Evolutionary conservation across 2,888 invertebrate genomes (phyloP).

Genomic region (Drosophila suboccidentalis): DNA sequence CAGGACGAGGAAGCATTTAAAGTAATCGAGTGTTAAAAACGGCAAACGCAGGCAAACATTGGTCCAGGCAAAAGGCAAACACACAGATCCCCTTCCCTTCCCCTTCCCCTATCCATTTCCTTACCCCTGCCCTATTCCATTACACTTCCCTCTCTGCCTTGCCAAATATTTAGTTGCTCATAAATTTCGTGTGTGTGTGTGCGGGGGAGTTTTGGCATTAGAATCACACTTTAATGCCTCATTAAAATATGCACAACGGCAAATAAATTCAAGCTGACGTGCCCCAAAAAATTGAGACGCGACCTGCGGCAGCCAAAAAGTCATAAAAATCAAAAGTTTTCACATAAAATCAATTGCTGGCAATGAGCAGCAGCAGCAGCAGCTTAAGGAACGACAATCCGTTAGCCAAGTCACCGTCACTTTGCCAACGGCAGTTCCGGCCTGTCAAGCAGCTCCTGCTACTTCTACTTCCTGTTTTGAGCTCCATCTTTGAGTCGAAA

Average conservation of each 20-base stretch:
- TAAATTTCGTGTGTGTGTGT: conserved; percentile 63
- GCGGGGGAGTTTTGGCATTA: conserved; percentile 19
- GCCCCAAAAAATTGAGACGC: conserved; percentile 50
- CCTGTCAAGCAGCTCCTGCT: conserved; percentile 12
- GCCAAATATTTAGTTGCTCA: conserved; percentile 77
- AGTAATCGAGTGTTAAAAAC: conserved; percentile 78
- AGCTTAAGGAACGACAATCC: conserved; percentile 30
- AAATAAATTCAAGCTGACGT: conserved; percentile 80
- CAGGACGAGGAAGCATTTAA: conserved; percentile 68
- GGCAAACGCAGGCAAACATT: conserved; percentile 77
- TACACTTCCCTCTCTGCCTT: not conserved
- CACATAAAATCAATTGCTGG: conserved; percentile 83
- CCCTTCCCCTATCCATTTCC: not conserved
- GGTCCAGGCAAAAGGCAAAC: conserved; percentile 54
- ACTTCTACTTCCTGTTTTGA: conserved; percentile 7
- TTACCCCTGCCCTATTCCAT: not conserved
- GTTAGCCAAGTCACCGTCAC: conserved; percentile 43
- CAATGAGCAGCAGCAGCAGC: conserved; percentile 41
- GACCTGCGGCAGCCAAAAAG: conserved; percentile 65
- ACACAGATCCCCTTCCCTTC: conserved; percentile 17
- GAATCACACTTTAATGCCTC: conserved; percentile 78
- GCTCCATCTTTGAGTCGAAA: conserved; percentile 11
- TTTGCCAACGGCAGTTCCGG: conserved; percentile 40
- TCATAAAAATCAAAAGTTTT: conserved; percentile 81
- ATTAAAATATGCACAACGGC: conserved; percentile 74